Evolutionary conservation across 2,888 invertebrate species (phyloP), one percentile per base, ranked within the genome.

Genomic region (Drepana falcataria): DNA sequence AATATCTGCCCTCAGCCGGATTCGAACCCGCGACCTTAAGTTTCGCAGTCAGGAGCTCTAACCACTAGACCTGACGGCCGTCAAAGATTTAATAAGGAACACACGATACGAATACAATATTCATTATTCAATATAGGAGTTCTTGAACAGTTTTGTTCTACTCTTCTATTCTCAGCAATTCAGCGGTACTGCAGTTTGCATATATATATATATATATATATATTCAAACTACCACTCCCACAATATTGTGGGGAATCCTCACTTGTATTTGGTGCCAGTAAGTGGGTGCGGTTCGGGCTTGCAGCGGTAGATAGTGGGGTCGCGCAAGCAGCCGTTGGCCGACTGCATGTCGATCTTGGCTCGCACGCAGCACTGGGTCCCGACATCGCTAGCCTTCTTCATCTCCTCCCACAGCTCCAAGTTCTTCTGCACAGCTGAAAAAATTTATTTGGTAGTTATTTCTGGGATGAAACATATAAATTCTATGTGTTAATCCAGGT

Each of bases 261-360:
- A 98, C 97, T 98, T 99, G 91, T 99, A 99, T 87, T 97, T 96
- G 35, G 93, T 94, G 55, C 98, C 98, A 4, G 99, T 99, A 37
- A 96, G 92, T 0, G 99, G 97, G 91, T 99, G 99, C 1, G 94
- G 92, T 79, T 99, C 99, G 53, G 95, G 95, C 87, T 99, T 99
- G 89, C 99, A 99, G 21, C 99, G 93, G 83, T 99, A 99, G 74
- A 99, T 98, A 35, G 99, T 99, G 40, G 99, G 99, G 92, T 99
- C 99, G 44, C 99, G 92, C 94, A 99, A 89, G 72, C 99, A 99
- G 1, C 99, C 99, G 84, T 99, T 99, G 33, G 95, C 92, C 0
- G 98, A 98, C 70, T 95, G 93, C 98, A 99, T 99, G 85, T 99
- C 97, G 58, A 99, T 98, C 91, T 98, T 99, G 0, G 98, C 98